Evolutionary conservation across 2,888 invertebrate species (phyloP), one percentile per base, ranked within the genome.

Genomic region (Automeris io): DNA sequence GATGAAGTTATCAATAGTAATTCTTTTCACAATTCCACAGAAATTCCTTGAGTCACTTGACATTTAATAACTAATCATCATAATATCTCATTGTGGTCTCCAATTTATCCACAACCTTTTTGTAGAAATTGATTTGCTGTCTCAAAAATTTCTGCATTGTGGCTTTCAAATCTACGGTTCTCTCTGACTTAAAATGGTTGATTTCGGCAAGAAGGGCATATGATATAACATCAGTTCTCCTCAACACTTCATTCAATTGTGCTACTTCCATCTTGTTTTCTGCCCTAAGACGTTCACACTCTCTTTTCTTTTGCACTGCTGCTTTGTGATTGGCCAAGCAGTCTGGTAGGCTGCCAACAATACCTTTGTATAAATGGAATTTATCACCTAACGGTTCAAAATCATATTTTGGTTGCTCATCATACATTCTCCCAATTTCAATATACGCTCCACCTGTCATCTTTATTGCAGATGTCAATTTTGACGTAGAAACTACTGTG

Each of bases 141-240:
- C 87, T 89, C 41, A 99, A 88, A 72, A 95, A 98, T 45, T 89
- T 90, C 67, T 94, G 94, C 90, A 98, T 94, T 34, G 96, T 92
- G 39, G 89, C 88, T 63, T 94, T 95, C 54, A 97, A 90, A 81
- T 99, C 97, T 25, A 89, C 89, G 32, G 95, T 93, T 50, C 97
- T 89, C 67, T 97, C 96, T 18, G 88, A 79, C 69, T 97, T 96
- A 71, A 99, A 98, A 74, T 98, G 96, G 56, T 93, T 93, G 55
- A 98, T 92, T 88, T 99, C 99, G 38, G 98, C 97, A 70, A 98
- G 90, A 43, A 97, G 90, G 1, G 96, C 93, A 70, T 97, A 98
- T 0, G 97, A 96, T 61, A 98, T 93, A 9, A 96, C 91, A 73
- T 99, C 98, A 1, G 96, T 95, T 57, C 97, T 90, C 51, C 93